Evolutionary conservation across 2,888 invertebrate species (phyloP), one percentile per base, ranked within the genome.

Genomic region (Nephrotoma appendiculata): DNA sequence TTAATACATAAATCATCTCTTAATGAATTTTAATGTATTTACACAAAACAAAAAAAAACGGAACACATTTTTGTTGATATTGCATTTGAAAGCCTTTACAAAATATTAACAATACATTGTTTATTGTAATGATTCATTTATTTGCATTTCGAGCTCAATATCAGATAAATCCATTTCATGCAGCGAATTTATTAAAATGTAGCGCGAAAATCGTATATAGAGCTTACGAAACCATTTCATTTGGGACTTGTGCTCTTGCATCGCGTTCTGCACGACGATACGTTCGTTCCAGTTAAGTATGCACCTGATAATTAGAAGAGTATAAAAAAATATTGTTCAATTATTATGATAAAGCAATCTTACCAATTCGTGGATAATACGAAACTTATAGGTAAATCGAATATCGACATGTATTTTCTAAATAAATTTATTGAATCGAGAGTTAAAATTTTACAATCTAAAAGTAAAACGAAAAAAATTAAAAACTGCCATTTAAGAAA

Each of bases 161-260:
- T 96, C 96, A 0, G 95, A 93, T 15, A 95, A 91, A 90, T 94
- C 95, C 89, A 96, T 94, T 90, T 95, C 94, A 88, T 95, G 94
- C 87, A 98, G 92, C 0, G 98, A 97, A 91, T 99, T 99, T 88
- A 99, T 95, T 88, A 97, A 93, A 92, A 97, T 95, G 90, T 98
- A 99, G 87, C 98, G 94, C 12, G 98, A 98, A 92, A 98, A 96
- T 83, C 94, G 90, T 89, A 99, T 95, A 90, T 98, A 99, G 4
- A 99, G 92, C 90, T 95, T 94, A 87, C 99, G 94, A 92, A 97
- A 99, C 99, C 99, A 99, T 57, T 97, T 94, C 92, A 97, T 95
- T 91, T 99, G 99, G n/a, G 98, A 97, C 88, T 93, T 92, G 91
- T 99, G 98, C 87, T 94, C 94, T 88, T 93, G 93, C 98, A 99